phyloP scores from a whole-genome alignment of 2,888 invertebrate species.

The Nymphalis urticae region DNA sequence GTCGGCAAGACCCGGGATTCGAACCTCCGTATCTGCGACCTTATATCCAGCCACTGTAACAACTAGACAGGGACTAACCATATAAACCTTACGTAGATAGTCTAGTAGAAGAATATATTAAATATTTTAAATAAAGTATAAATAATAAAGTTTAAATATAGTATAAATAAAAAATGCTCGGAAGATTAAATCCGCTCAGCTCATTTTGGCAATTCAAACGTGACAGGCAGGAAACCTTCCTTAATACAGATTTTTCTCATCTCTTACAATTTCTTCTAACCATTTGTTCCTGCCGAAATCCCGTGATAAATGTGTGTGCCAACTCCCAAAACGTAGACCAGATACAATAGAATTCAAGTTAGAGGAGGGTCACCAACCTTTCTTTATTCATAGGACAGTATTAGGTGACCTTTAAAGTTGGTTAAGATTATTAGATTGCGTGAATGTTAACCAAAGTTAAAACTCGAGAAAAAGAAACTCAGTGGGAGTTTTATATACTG shows the following conservation, averaged over 20 bases:
- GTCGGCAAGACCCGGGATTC: no score
- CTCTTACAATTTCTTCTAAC: slow-evolving; percentile 35
- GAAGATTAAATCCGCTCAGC: not conserved
- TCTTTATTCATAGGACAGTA: not conserved
- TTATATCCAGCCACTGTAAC: no score
- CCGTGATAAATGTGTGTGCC: slow-evolving; percentile 40
- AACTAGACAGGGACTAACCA: no score
- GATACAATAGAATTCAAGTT: slow-evolving; percentile 36
- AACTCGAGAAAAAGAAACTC: no score
- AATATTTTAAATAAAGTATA: not conserved
- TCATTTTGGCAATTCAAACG: slow-evolving; percentile 17
- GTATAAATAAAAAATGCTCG: not conserved
- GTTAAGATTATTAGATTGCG: no score
- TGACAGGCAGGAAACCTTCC: slow-evolving; percentile 17
- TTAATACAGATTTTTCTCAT: slow-evolving; percentile 22
- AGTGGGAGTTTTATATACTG: no score
- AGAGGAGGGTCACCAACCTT: slow-evolving; percentile 1
- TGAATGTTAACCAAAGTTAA: no score
- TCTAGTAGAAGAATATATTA: no score
- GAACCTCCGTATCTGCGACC: no score
- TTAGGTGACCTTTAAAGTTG: not conserved
- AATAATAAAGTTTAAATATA: not conserved
- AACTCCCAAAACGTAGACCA: slow-evolving; percentile 31
- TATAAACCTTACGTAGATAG: no score
- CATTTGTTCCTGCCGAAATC: slow-evolving; percentile 36